These are phyloP conservation scores for Pelusios castaneus DNA, from an alignment of 2,113 vertebrate species.

Conservation along the genomic window DNA sequence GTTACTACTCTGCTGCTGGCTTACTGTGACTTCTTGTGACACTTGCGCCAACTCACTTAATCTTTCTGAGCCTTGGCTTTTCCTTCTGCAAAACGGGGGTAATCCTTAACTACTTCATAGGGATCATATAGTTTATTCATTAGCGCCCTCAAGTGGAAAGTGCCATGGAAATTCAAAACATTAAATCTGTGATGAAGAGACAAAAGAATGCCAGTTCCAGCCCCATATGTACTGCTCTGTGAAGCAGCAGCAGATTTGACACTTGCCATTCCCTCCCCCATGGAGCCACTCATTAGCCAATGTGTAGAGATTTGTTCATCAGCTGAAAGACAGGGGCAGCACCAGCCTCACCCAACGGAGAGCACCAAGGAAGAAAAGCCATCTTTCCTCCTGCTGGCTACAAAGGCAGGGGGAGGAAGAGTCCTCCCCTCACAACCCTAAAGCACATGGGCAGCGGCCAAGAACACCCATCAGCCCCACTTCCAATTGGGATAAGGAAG, in stretches of 20 bases:
- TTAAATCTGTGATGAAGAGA: not conserved
- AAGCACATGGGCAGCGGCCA: not conserved
- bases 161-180: not conserved
- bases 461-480: not conserved
- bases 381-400: conserved; percentile 27
- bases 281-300: not conserved
- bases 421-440: not conserved
- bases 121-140: not conserved
- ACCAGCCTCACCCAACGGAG: not conserved
- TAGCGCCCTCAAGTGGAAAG: not conserved
- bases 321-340: conserved; percentile 18
- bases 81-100: not conserved
- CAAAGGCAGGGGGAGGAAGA: not conserved
- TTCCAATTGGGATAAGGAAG: not conserved
- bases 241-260: not conserved
- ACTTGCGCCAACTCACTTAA: not conserved
- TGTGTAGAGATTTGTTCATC: conserved; percentile 9
- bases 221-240: not conserved
- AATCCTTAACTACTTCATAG: not conserved
- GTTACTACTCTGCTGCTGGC: not conserved
- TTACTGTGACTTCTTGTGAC: not conserved
- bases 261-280: not conserved
- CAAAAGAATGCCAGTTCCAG: not conserved
- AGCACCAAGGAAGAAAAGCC: conserved; percentile 12
- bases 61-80: not conserved